Conservation (phyloP, 2,113 vertebrate species). For the Lamprotornis superbus region DNA sequence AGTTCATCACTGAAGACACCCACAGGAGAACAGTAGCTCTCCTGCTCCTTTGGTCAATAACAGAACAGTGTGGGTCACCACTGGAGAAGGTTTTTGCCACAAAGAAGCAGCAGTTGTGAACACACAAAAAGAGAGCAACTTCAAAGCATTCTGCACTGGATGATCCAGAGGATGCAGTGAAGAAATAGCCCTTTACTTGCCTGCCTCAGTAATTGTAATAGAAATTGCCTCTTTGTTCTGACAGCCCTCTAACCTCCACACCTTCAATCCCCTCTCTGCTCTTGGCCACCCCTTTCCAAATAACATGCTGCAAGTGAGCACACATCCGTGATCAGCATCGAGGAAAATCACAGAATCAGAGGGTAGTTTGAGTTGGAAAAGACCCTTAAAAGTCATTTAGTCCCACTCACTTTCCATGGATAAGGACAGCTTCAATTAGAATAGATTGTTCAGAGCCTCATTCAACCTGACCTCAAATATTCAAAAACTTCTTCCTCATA, state of each 20-base stretch:
- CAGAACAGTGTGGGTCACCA: background rate
- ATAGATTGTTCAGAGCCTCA: background rate
- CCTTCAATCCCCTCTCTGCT: background rate
- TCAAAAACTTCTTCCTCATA: background rate
- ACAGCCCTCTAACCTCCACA: background rate
- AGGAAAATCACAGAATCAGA: background rate
- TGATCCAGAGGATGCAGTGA: background rate
- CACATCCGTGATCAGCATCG: background rate
- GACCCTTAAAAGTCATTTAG: background rate
- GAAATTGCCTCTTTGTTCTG: background rate
- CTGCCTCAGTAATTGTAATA: background rate
- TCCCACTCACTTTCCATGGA: background rate
- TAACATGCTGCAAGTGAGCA: accelerated
- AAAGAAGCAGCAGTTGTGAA: background rate
- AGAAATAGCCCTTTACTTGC: background rate
- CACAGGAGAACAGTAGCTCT: background rate
- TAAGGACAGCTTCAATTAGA: background rate
- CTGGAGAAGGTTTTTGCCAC: background rate
- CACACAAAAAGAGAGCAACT: background rate
- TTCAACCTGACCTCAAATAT: background rate
- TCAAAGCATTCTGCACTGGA: background rate
- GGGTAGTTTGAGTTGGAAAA: background rate
- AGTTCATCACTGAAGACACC: background rate
- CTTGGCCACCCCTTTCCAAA: background rate
- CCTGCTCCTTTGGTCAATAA: background rate